phyloP scores from a whole-genome alignment of 2,888 invertebrate species.

The Phengaris arion region DNA sequence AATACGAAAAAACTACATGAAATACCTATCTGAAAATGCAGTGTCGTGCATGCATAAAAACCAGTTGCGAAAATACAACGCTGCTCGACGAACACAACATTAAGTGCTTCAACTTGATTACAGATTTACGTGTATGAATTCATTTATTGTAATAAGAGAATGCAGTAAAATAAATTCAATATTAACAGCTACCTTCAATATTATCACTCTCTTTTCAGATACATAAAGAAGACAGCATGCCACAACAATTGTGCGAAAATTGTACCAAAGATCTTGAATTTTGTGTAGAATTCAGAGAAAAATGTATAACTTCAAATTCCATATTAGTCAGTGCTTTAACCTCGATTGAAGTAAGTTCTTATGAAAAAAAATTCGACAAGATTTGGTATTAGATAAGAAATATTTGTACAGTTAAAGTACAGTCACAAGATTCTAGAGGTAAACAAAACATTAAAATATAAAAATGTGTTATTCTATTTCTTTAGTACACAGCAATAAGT shows the following conservation, averaged over 20 bases:
- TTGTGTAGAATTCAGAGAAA: conserved; percentile 54
- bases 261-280: conserved; percentile 48
- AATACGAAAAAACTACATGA: too few species aligned
- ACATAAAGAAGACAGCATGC: conserved; percentile 47
- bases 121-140: conserved; percentile 51
- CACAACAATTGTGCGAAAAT: conserved; percentile 51
- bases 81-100: conserved; percentile 49
- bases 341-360: conserved; percentile 37
- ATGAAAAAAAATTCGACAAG: neutral
- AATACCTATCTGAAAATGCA: conserved; percentile 44
- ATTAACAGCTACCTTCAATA: too few species aligned
- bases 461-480: too few species aligned
- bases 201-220: conserved; percentile 46
- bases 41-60: conserved; percentile 58
- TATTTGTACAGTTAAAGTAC: too few species aligned
- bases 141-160: too few species aligned
- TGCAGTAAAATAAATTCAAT: too few species aligned
- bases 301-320: conserved; percentile 50
- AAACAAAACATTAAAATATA: too few species aligned
- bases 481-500: too few species aligned
- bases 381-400: neutral
- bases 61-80: conserved; percentile 43
- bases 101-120: conserved; percentile 54
- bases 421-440: too few species aligned
- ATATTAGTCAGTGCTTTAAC: conserved; percentile 42